Percentiles rank a stretch among this genome's conserved stretches.
phyloP scores from a whole-genome alignment of 2,888 invertebrate genomes.

The Mantis religiosa region DNA sequence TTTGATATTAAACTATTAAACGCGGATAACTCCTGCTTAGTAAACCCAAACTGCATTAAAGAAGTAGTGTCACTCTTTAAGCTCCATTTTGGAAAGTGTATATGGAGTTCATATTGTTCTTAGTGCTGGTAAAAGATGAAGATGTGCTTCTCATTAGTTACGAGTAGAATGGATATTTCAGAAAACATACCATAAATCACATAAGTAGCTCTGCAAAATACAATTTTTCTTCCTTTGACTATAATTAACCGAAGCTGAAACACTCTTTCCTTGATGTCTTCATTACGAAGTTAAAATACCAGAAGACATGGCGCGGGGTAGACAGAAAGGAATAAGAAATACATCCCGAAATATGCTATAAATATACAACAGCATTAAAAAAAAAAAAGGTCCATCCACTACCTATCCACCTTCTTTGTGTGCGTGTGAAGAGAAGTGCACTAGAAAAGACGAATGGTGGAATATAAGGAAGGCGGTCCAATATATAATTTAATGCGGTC shows the following conservation, averaged over 20 bases:
- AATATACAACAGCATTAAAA: neutral
- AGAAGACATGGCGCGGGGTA: neutral
- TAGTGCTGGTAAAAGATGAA: no score
- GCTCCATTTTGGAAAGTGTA: no score
- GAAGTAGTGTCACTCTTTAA: no score
- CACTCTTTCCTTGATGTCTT: neutral
- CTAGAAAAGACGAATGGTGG: neutral
- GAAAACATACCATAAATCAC: neutral
- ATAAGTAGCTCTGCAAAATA: neutral
- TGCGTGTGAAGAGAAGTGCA: neutral
- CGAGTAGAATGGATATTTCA: neutral
- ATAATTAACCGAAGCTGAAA: neutral
- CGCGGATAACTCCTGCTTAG: no score
- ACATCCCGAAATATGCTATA: neutral
- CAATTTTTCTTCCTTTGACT: neutral
- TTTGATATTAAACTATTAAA: no score
- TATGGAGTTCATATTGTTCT: no score
- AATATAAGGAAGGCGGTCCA: neutral
- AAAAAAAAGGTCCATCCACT: neutral
- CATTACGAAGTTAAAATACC: neutral
- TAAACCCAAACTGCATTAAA: no score
- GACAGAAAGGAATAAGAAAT: neutral
- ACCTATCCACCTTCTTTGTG: neutral
- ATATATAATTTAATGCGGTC: slow-evolving; percentile 8
- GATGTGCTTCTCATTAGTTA: neutral